These are phyloP conservation scores for Dryas iulia DNA, from an alignment of 1,140 invertebrate species.

Conservation along the genomic window DNA sequence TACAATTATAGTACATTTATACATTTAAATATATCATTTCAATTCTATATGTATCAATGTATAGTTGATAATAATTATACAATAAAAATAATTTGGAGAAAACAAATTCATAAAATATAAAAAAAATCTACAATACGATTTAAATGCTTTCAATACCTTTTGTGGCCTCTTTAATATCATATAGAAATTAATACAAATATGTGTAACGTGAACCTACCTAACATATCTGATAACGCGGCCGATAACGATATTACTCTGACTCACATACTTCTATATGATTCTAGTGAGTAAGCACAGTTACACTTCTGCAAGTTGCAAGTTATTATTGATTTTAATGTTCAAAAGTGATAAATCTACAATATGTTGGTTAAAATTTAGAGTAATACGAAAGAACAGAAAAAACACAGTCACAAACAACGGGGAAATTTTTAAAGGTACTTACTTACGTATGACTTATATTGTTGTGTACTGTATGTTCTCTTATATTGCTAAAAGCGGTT, in stretches of 20 bases:
- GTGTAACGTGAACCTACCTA: conserved; percentile 25
- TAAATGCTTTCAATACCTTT: conserved; percentile 1
- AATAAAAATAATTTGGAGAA: no score
- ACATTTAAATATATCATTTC: no score
- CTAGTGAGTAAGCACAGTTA: conserved; percentile 21
- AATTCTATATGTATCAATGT: no score
- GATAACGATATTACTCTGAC: conserved; percentile 64
- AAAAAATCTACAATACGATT: background rate
- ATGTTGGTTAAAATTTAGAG: background rate
- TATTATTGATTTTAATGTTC: background rate
- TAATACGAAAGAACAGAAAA: no score
- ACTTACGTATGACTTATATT: no score
- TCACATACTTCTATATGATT: conserved; percentile 44
- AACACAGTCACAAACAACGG: background rate
- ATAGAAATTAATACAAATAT: conserved; percentile 1
- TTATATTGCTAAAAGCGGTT: no score
- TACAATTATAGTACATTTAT: no score
- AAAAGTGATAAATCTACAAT: background rate
- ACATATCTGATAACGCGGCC: conserved; percentile 64
- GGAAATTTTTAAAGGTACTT: background rate
- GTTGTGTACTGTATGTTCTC: no score
- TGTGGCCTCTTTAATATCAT: conserved; percentile 30
- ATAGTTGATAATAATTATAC: no score
- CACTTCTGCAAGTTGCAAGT: background rate
- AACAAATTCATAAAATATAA: no score